A percentile compares a stretch with the other conserved stretches of the same genome.
Conservation (phyloP, 2,888 invertebrate genomes). For the Folsomia candida region DNA sequence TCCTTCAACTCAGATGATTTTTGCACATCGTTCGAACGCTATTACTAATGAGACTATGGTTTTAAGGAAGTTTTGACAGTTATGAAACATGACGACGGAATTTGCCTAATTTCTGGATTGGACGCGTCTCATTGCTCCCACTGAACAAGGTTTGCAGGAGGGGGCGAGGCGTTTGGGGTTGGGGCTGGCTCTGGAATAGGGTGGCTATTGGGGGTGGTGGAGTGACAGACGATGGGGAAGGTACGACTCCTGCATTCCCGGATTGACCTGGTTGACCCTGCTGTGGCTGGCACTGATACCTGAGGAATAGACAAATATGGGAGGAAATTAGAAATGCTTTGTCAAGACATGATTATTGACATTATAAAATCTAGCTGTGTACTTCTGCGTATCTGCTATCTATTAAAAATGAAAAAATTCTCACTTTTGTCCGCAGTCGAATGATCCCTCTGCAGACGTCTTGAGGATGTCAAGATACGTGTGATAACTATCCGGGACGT, state of each 20-base stretch:
- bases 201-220: not conserved
- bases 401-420: not conserved
- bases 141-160: not conserved
- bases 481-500: slow-evolving; percentile 31
- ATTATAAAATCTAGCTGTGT: not conserved
- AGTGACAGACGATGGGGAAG: not conserved
- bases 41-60: too few species aligned
- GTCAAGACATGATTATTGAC: not conserved
- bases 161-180: not conserved
- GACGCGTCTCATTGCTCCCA: not conserved
- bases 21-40: too few species aligned
- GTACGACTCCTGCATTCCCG: not conserved
- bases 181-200: not conserved
- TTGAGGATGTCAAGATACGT: slow-evolving; percentile 20
- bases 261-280: slow-evolving; percentile 13
- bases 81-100: too few species aligned
- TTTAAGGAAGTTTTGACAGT: too few species aligned
- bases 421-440: slow-evolving; percentile 18
- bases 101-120: not conserved
- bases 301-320: not conserved
- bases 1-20: too few species aligned
- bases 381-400: too few species aligned
- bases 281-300: not conserved
- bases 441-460: slow-evolving; percentile 28
- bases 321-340: not conserved